Evolutionary conservation across 1,140 invertebrate species (phyloP), one percentile per base, ranked within the genome.

Genomic region (Apocrypta bakeri): DNA sequence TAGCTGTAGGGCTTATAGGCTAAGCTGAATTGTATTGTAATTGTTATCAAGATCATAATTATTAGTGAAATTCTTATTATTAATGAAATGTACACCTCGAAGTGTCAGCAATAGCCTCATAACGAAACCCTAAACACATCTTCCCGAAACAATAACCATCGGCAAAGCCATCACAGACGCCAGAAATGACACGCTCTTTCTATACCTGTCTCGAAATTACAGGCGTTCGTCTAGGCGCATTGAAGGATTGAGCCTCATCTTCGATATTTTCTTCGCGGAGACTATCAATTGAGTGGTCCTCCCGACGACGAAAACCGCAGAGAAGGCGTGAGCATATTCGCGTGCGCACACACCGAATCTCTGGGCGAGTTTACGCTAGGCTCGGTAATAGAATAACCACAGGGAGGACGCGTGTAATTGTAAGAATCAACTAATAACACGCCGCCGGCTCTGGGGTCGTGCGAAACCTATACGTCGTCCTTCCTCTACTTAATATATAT

Each of bases 371-470:
- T 81, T 81, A 81, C 48, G 74, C 66, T 76, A 82, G 73, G 66
- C 42, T 14, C 14, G 84, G 85, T 87, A 87, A 88, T 89, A 84
- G 87, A 89, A 89, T 89, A 89, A 89, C 86, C 84, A 88, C 85
- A 87, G 86, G 86, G 86, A 88, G 83, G 85, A 86, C 83, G 63
- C 71, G 79, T 84, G 84, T 88, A 88, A 88, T 89, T 89, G 87
- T 89, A 88, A 89, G 87, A 84, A 89, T 88, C 86, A 88, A 89
- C 87, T 88, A 89, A 89, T 88, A 89, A 89, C 85, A 88, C 84
- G 84, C 83, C 84, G 84, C 75, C 64, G 84, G 42, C 84, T 85
- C 83, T 84, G 81, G 85, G 74, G 64, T 71, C 74, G 73, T 77
- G 74, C 42, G 81, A 77, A 77, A 56, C 68, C 29, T 27, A 21